Evolutionary conservation across 2,888 invertebrate genomes (phyloP), one percentile per base, ranked within the genome.

Genomic region (Pocota personata): DNA sequence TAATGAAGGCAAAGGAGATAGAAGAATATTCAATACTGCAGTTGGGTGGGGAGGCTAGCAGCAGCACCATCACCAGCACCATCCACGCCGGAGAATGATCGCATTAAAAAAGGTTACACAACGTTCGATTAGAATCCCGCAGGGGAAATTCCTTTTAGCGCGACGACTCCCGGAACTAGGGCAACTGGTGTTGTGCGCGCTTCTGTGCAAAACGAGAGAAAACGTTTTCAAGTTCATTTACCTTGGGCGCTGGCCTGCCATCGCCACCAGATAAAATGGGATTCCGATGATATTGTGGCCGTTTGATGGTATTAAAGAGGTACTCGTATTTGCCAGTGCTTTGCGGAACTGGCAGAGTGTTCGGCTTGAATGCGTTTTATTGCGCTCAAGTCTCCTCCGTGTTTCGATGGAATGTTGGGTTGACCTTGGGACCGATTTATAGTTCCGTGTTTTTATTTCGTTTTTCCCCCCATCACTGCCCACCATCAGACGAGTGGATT

Each of bases 81-180:
- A 62, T 27, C 21, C 50, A 50, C 69, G 62, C 69, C 69, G 46
- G 57, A 69, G 62, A 76, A 76, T 76, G 71, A 76, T 79, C 67
- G 79, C 64, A 69, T 21, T 67, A 35, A 77, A 76, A 66, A 57
- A 58, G 40, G 62, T 79, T 76, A 80, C 80, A 80, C 76, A 86
- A 67, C 52, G 66, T 86, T 86, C 86, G 86, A 86, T 86, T 86
- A 86, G 82, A 86, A 82, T 86, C 86, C 86, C 86, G 82, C 82
- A 77, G 86, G 82, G 86, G 80, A 82, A 86, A 82, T 86, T 82
- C 86, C 82, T 86, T 82, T 82, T 72, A 86, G 82, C 86, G 82
- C 82, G 86, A 86, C 82, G 86, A 86, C 86, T 86, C 82, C 86
- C 86, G 86, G 86, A 86, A 86, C 86, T 86, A 86, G 86, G 86